Conservation (phyloP, 1,140 invertebrate species). For the Papilio polyxenes region DNA sequence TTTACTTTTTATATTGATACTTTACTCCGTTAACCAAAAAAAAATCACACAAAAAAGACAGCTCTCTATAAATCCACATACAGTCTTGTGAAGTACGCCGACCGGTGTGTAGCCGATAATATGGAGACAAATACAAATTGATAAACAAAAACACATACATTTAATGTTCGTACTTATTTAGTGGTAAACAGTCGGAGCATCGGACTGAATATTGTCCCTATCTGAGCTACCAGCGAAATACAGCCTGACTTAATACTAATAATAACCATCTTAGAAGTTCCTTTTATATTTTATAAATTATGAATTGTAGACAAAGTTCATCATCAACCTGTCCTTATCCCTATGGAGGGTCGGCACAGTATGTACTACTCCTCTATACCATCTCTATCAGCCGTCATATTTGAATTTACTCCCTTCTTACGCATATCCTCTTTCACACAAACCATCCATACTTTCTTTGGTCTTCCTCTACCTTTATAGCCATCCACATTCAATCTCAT, state of each 20-base stretch:
- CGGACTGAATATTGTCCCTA: conserved; percentile 35
- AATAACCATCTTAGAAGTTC: background rate
- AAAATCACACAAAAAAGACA: too few species aligned
- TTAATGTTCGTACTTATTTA: conserved; percentile 73
- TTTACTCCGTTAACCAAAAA: background rate
- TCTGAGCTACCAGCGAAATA: conserved; percentile 23
- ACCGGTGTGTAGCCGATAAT: conserved; percentile 74
- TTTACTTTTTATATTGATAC: too few species aligned
- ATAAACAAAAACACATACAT: conserved; percentile 78
- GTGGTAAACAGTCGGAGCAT: conserved; percentile 52
- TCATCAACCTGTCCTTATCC: too few species aligned
- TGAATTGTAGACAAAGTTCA: background rate
- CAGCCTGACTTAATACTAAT: background rate
- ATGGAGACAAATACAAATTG: conserved; percentile 79
- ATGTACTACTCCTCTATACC: too few species aligned
- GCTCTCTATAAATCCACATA: conserved; percentile 58
- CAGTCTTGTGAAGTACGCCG: conserved; percentile 74
- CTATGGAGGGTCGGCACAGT: too few species aligned
- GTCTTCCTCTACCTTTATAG: too few species aligned
- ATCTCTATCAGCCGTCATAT: too few species aligned
- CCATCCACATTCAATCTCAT: too few species aligned
- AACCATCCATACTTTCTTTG: too few species aligned
- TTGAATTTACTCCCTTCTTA: too few species aligned
- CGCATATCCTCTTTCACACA: too few species aligned
- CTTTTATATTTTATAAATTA: background rate